Evolutionary conservation across 2,888 invertebrate genomes (phyloP).

Genomic region (Leptarthrus brevirostris): DNA sequence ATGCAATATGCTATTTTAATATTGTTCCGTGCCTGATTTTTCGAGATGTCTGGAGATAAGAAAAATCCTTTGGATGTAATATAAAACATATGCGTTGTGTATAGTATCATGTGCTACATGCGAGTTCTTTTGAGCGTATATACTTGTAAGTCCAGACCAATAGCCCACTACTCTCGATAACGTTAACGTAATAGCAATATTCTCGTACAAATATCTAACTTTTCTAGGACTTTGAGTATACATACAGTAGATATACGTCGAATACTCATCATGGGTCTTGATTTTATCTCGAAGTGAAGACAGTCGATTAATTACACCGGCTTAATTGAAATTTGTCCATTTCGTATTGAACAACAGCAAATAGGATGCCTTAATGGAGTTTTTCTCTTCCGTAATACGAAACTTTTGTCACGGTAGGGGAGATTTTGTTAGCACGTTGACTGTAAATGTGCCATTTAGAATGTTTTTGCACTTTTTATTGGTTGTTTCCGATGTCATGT

Average conservation of each 20-base stretch:
- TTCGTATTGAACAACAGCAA: slow-evolving; percentile 51
- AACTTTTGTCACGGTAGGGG: slow-evolving; percentile 48
- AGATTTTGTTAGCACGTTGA: slow-evolving; percentile 37
- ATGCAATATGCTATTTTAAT: slow-evolving; percentile 10
- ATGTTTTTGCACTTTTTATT: slow-evolving; percentile 29
- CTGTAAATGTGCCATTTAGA: slow-evolving; percentile 45
- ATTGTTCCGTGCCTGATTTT: slow-evolving; percentile 51
- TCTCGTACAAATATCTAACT: background rate
- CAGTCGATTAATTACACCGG: slow-evolving; percentile 54
- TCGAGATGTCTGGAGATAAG: slow-evolving; percentile 49
- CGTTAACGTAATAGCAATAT: background rate
- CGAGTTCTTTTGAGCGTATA: background rate
- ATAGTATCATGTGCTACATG: slow-evolving; percentile 17
- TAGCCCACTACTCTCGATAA: background rate
- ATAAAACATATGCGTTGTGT: background rate
- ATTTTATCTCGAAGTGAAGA: slow-evolving; percentile 48
- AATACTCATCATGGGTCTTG: slow-evolving; percentile 42
- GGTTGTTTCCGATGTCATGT: slow-evolving; percentile 20
- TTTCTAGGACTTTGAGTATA: too few relatives aligned
- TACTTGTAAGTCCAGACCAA: background rate
- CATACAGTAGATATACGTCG: background rate
- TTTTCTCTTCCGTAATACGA: slow-evolving; percentile 51
- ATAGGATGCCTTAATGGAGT: slow-evolving; percentile 53
- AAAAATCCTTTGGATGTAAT: slow-evolving; percentile 10
- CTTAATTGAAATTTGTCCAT: slow-evolving; percentile 55